These are phyloP conservation scores for Drosophila oshimai DNA, from an alignment of 1,140 invertebrate genomes.

Conservation along the genomic window DNA sequence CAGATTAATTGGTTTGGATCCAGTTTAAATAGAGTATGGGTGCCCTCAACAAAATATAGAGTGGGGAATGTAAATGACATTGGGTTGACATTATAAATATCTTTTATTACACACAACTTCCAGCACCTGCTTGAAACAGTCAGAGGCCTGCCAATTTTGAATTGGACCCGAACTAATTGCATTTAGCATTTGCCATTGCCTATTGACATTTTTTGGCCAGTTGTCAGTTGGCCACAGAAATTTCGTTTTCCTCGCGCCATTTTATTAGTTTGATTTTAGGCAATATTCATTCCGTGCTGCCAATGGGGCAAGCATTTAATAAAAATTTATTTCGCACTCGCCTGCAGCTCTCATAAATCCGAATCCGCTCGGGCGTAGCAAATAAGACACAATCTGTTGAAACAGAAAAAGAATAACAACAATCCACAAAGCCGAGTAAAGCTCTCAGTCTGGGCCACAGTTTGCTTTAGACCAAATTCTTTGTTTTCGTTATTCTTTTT, in stretches of 20 bases:
- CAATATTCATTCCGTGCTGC: constrained; percentile 46
- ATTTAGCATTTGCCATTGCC: constrained; percentile 53
- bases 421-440: constrained; percentile 5
- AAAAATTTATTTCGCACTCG: constrained; percentile 49
- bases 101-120: not conserved
- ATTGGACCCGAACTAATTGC: constrained; percentile 78
- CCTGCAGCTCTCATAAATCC: constrained; percentile 49
- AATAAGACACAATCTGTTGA: constrained; percentile 38
- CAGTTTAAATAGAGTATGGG: not conserved
- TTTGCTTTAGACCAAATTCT: constrained; percentile 39
- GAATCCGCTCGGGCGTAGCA: constrained; percentile 34
- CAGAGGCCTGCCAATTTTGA: constrained; percentile 52
- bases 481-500: constrained; percentile 38
- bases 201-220: constrained; percentile 48
- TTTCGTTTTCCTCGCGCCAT: constrained; percentile 16
- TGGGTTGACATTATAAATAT: constrained; percentile 1
- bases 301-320: constrained; percentile 43
- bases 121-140: constrained; percentile 56
- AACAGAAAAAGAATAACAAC: constrained; percentile 4
- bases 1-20: constrained; percentile 37
- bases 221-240: constrained; percentile 29
- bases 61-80: not conserved
- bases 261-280: constrained; percentile 58
- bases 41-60: not conserved
- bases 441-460: constrained; percentile 10